Evolutionary conservation across 2,888 invertebrate genomes (phyloP), one percentile per base, ranked within the genome.

Genomic region (Oscheius sp.): DNA sequence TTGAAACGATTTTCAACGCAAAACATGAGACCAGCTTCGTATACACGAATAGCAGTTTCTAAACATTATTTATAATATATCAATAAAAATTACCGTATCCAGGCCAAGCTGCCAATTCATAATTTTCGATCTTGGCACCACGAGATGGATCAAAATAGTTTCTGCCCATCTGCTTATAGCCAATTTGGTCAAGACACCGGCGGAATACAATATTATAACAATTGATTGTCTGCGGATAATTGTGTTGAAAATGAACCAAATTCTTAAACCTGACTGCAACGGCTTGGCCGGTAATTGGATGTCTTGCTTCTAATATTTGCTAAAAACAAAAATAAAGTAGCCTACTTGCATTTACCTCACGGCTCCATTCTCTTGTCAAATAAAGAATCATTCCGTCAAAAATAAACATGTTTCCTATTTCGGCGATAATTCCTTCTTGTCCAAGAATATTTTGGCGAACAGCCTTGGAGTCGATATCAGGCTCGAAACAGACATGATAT

Each of bases 1-100:
- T 95, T 95, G 84, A 93, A 93, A 0, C 91, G 89, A 0, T 94
- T 91, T 86, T 95, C 94, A 0, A 91, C 90, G 58, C 92, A 92
- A 89, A 95, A 89, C 10, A 95, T 87, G 15, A 95, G 90, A 0
- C 90, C 89, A 0, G 89, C 87, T 84, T 95, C 95, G 84, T 93
- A 92, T 79, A 93, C 92, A 0, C 93, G 90, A 42, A 95, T 93
- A 0, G 93, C 92, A 1, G n/a, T n/a, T n/a, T n/a, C n/a, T n/a
- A n/a, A n/a, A n/a, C n/a, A n/a, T n/a, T n/a, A n/a, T n/a, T n/a
- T n/a, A n/a, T n/a, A n/a, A n/a, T n/a, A n/a, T n/a, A n/a, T n/a
- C n/a, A n/a, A n/a, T n/a, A n/a, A n/a, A n/a, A n/a, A n/a, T n/a
- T 93, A n/a, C 91, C 88, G 63, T 84, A 85, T 4, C 88, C 88